Conservation (phyloP, 2,888 invertebrate genomes). For the Zele albiditarsus region DNA sequence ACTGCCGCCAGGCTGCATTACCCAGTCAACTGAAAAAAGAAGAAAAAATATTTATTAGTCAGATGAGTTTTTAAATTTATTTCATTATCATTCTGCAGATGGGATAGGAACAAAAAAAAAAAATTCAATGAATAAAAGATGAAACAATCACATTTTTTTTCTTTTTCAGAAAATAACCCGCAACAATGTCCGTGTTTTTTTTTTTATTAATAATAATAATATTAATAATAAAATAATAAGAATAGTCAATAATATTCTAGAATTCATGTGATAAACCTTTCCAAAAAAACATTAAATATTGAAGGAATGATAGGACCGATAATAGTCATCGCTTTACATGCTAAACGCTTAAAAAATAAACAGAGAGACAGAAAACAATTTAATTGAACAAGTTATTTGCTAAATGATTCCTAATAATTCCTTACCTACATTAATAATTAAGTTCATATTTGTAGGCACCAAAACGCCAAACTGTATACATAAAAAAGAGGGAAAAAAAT, state of each 20-base stretch:
- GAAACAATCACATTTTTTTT: constrained; percentile 34
- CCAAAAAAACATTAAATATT: constrained; percentile 54
- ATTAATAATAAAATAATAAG: constrained; percentile 49
- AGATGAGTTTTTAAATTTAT: not conserved
- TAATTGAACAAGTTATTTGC: not conserved
- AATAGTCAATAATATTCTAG: constrained; percentile 52
- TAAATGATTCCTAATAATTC: not conserved
- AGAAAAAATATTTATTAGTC: constrained; percentile 21
- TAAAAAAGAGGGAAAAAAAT: constrained; percentile 23
- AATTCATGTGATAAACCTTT: constrained; percentile 53
- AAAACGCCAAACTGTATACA: constrained; percentile 50
- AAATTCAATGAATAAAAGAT: constrained; percentile 36
- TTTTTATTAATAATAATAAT: constrained; percentile 57
- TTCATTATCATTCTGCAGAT: not conserved
- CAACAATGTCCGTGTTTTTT: constrained; percentile 62
- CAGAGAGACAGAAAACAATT: constrained; percentile 50
- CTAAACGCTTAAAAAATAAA: constrained; percentile 45
- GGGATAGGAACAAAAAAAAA: constrained; percentile 41
- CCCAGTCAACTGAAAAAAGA: constrained; percentile 62
- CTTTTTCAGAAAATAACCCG: constrained; percentile 63
- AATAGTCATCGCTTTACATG: constrained; percentile 46
- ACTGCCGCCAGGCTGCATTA: constrained; percentile 48
- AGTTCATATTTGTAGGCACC: constrained; percentile 51
- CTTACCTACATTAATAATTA: constrained; percentile 52
- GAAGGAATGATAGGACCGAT: constrained; percentile 45